These are phyloP conservation scores for Artibeus jamaicensis DNA, from an alignment of 2,797 vertebrate species.

Conservation along the genomic window DNA sequence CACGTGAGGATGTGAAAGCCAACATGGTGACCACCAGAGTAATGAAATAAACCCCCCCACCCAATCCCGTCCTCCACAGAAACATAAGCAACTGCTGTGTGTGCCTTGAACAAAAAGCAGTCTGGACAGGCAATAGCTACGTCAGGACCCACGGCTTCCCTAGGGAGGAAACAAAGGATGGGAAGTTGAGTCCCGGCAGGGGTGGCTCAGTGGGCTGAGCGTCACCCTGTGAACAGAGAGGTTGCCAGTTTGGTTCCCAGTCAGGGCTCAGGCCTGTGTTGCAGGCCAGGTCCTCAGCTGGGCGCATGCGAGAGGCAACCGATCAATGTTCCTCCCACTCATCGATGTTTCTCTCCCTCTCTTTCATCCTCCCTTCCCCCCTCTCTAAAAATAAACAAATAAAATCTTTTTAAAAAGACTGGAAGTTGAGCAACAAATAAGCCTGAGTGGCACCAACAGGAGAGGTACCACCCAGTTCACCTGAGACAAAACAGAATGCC, in stretches of 20 bases:
- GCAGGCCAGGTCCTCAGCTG: not conserved
- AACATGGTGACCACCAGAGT: not conserved
- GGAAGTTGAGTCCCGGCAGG: not conserved
- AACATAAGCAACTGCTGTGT: not conserved
- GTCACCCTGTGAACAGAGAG: not conserved
- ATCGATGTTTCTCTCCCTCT: not conserved
- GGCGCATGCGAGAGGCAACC: not conserved
- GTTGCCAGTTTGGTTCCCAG: not conserved
- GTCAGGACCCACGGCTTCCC: not conserved
- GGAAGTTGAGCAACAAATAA: not conserved
- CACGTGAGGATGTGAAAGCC: constrained; percentile 2
- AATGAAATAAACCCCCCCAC: not conserved
- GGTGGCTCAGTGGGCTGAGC: not conserved
- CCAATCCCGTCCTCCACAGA: not conserved
- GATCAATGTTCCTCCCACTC: not conserved
- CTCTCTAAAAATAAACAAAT: not conserved
- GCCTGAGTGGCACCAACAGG: not conserved
- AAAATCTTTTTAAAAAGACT: not conserved
- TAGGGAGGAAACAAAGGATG: not conserved
- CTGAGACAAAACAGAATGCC: not conserved
- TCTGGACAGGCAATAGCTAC: not conserved
- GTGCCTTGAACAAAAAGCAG: not conserved
- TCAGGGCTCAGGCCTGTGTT: not conserved
- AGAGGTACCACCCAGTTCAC: not conserved
- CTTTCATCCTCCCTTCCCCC: too few relatives aligned